Percentiles rank a stretch among this genome's conserved stretches.
Evolutionary conservation across 2,888 invertebrate genomes (phyloP).

Genomic region (Acrobasis consociella): DNA sequence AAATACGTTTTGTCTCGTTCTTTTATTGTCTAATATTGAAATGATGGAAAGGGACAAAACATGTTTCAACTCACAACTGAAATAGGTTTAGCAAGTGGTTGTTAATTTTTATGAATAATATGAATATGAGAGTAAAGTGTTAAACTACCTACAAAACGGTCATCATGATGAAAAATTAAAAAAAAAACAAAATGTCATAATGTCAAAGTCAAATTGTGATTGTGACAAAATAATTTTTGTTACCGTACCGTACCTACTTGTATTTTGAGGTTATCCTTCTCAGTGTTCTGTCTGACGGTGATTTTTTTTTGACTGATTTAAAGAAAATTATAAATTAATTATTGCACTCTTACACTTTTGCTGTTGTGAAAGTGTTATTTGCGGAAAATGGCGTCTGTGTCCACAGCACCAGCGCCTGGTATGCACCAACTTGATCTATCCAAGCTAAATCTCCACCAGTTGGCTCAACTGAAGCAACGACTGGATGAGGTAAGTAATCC

Average conservation of each 20-base stretch:
- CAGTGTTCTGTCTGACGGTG: not conserved
- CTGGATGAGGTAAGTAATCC: conserved; percentile 87
- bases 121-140: no score
- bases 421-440: conserved; percentile 91
- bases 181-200: not conserved
- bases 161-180: not conserved
- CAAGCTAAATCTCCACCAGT: conserved; percentile 90
- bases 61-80: no score
- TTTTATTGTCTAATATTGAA: no score
- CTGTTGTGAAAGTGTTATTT: conserved; percentile 19
- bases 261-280: not conserved
- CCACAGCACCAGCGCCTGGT: conserved; percentile 84
- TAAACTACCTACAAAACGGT: no score
- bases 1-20: no score
- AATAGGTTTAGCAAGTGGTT: no score
- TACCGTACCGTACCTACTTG: no score
- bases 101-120: no score
- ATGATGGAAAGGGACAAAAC: no score
- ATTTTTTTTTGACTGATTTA: no score
- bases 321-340: not conserved
- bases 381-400: conserved; percentile 83
- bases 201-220: not conserved
- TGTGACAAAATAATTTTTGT: not conserved
- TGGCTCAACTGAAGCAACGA: conserved; percentile 93
- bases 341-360: not conserved